Conservation (phyloP, 2,888 invertebrate species). For the Aelia acuminata region DNA sequence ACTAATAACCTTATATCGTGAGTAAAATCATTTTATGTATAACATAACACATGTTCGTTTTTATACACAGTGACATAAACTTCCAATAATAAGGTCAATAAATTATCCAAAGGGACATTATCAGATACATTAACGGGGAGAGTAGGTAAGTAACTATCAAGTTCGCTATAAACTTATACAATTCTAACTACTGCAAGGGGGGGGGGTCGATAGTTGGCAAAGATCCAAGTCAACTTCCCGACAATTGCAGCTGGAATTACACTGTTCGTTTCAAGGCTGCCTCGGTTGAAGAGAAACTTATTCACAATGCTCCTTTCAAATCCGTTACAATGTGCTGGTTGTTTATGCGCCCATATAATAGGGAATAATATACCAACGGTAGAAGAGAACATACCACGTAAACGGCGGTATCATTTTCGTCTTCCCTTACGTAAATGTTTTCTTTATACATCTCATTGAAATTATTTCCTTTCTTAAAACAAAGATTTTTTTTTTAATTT, state of each 20-base stretch:
- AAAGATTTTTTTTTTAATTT: too few species aligned
- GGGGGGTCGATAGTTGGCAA: conserved; percentile 23
- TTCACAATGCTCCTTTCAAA: conserved; percentile 16
- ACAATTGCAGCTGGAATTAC: conserved; percentile 42
- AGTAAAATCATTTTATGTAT: too few species aligned
- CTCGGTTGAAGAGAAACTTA: background rate
- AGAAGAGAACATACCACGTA: background rate
- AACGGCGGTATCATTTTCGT: background rate
- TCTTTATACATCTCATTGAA: too few species aligned
- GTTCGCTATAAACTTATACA: background rate
- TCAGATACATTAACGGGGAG: background rate
- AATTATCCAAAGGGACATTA: background rate
- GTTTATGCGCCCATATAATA: background rate
- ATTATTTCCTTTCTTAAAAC: too few species aligned
- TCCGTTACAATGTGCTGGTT: background rate
- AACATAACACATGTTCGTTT: too few species aligned
- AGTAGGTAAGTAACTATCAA: background rate
- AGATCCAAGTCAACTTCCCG: conserved; percentile 5
- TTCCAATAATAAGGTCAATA: background rate
- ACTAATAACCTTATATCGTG: too few species aligned
- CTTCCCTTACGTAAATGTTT: too few species aligned
- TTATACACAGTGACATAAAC: background rate
- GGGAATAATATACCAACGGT: background rate
- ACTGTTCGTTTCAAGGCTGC: background rate
- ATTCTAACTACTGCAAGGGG: background rate